Conservation (phyloP, 2,888 invertebrate species). For the Molanna angustata region DNA sequence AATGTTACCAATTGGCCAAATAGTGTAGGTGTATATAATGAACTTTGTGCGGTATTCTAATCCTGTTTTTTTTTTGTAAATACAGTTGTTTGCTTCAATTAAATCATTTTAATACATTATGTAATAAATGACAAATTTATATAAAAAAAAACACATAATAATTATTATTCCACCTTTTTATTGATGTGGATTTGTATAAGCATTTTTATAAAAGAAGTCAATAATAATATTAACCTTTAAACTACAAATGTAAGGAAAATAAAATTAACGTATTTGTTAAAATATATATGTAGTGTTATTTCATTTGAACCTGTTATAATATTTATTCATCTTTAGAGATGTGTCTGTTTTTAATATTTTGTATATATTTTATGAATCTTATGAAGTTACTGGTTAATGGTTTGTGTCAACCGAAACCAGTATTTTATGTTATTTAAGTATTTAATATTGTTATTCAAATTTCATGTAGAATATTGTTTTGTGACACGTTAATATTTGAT, state of each 20-base stretch:
- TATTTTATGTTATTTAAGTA: slow-evolving; percentile 5
- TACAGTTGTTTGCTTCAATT: slow-evolving; percentile 25
- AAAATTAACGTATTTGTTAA: no score
- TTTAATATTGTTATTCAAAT: slow-evolving; percentile 6
- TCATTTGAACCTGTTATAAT: not conserved
- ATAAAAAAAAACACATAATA: no score
- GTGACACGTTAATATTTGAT: slow-evolving; percentile 17
- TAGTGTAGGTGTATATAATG: slow-evolving; percentile 25
- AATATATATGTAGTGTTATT: no score
- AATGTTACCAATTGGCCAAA: slow-evolving; percentile 30
- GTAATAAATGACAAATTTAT: no score
- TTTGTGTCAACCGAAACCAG: slow-evolving; percentile 5
- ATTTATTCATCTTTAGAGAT: not conserved
- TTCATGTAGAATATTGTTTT: slow-evolving; percentile 12
- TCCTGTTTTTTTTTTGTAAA: slow-evolving; percentile 20
- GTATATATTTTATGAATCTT: slow-evolving; percentile 19
- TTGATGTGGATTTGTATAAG: slow-evolving; percentile 16
- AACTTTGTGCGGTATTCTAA: slow-evolving; percentile 18
- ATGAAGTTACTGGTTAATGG: slow-evolving; percentile 12
- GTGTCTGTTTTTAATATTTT: not conserved
- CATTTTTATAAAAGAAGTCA: slow-evolving; percentile 27
- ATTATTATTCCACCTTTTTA: slow-evolving; percentile 15
- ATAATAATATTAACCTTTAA: slow-evolving; percentile 27
- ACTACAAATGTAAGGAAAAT: slow-evolving; percentile 17
- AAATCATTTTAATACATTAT: slow-evolving; percentile 22